Base-by-base conservation (phyloP, 2,797 vertebrate species). In the Gymnopithys bicolor region DNA sequence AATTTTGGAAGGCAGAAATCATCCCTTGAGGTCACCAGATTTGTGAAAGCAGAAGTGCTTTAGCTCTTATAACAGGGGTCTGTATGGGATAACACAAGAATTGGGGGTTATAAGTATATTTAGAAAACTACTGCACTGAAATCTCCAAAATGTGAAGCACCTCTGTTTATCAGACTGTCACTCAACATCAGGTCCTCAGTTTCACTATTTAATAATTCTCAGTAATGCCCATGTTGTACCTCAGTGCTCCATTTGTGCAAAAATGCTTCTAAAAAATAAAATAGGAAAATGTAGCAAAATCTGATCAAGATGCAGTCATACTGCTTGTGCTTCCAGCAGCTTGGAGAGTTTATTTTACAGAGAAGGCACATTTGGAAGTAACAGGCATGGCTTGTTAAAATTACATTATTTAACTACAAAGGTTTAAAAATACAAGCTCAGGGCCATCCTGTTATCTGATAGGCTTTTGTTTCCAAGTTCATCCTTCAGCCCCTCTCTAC, bases 151-250 rank as follows among this genome's bases (percentile, higher is more conserved):
- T 19, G 14, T 24, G 16, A 4, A 69, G 17, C 8, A 22, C 7
- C 11, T 39, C 5, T 15, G 9, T 69, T 32, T 53, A 30, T 60
- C 11, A 19, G 21, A 25, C n/a, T 51, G 55, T 46, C 13, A 15
- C 19, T 33, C 0, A 0, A 15, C 6, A 11, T 33, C 0, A 1
- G 7, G 41, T 77, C 56, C 32, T 59, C 0, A 0, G 9, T 67
- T 90, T 77, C 10, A 32, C 35, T 49, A 2, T 68, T 60, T n/a
- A 22, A 18, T 77, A 45, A 51, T n/a, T 6, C 24, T 66, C 11
- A 43, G 2, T 33, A 58, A 39, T 48, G 32, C 19, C 18, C 6
- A 3, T 71, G 76, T 85, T 73, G 22, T 19, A 27, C 43, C 18
- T 56, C 6, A 5, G 15, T 9, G 2, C 63, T 60, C 6, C 5